These are phyloP conservation scores for Tridacna gigas DNA, from an alignment of 2,888 invertebrate genomes.

Conservation along the genomic window DNA sequence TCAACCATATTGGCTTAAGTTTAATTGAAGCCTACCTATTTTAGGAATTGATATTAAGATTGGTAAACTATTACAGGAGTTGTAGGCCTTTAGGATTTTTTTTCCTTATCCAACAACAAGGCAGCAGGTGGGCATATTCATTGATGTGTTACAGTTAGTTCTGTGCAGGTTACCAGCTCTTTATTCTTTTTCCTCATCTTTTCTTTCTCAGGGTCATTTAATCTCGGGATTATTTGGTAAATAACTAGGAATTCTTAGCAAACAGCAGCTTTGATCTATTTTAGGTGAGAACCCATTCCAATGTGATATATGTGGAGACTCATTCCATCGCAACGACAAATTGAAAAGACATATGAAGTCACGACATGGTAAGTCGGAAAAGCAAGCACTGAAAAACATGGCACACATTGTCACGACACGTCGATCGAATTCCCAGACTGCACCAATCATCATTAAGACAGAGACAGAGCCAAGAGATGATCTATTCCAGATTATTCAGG, in stretches of 20 bases:
- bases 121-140: too few relatives aligned
- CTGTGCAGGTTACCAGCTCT: background rate
- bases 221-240: too few relatives aligned
- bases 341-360: slow-evolving; percentile 64
- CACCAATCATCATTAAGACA: slow-evolving; percentile 57
- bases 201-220: too few relatives aligned
- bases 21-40: too few relatives aligned
- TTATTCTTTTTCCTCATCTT: background rate
- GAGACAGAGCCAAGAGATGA: slow-evolving; percentile 46
- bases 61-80: too few relatives aligned
- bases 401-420: slow-evolving; percentile 57
- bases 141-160: too few relatives aligned
- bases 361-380: slow-evolving; percentile 44
- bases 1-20: too few relatives aligned
- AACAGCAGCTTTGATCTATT: background rate
- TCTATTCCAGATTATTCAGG: slow-evolving; percentile 43
- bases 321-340: slow-evolving; percentile 66
- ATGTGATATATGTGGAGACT: slow-evolving; percentile 64
- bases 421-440: slow-evolving; percentile 31
- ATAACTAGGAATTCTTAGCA: too few relatives aligned
- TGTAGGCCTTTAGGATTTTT: too few relatives aligned
- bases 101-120: too few relatives aligned
- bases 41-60: too few relatives aligned
- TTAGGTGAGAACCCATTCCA: slow-evolving; percentile 64
- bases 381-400: slow-evolving; percentile 18